Conservation (phyloP, 2,797 vertebrate species). For the Crenichthys baileyi region DNA sequence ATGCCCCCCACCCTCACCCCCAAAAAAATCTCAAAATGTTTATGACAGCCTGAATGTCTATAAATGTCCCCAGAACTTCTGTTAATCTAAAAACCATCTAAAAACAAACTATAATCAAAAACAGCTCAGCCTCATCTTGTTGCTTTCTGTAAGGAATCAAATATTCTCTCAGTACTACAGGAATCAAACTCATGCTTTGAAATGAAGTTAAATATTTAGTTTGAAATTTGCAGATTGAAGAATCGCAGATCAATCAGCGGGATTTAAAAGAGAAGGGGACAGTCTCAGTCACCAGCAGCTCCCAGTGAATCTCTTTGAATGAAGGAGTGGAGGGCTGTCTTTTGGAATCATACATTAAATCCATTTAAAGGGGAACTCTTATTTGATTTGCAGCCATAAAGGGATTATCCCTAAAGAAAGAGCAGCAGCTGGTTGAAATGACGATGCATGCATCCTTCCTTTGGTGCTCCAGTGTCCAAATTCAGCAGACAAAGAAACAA, state of each 20-base stretch:
- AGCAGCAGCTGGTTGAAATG: constrained; percentile 49
- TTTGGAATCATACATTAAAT: constrained; percentile 62
- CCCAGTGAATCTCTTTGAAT: constrained; percentile 64
- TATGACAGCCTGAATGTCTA: constrained; percentile 17
- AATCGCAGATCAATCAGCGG: constrained; percentile 64
- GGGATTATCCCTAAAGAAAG: constrained; percentile 66
- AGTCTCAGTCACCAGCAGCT: constrained; percentile 44
- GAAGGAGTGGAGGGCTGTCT: constrained; percentile 35
- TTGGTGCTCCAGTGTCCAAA: background rate
- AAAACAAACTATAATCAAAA: constrained; percentile 60
- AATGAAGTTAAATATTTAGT: constrained; percentile 67
- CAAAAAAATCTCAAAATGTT: constrained; percentile 21
- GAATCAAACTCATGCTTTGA: constrained; percentile 53
- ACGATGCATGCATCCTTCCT: constrained; percentile 21
- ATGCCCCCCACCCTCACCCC: background rate
- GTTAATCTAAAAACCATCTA: constrained; percentile 41
- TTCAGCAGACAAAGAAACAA: background rate
- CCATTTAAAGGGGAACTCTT: constrained; percentile 70
- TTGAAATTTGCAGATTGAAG: constrained; percentile 55
- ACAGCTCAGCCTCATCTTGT: constrained; percentile 30
- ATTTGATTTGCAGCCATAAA: constrained; percentile 76
- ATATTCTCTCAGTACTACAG: constrained; percentile 63
- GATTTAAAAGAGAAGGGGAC: constrained; percentile 66
- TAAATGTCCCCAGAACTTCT: constrained; percentile 41
- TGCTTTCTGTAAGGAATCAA: constrained; percentile 52